These are phyloP conservation scores for Ornithoptera alexandrae DNA, from an alignment of 2,888 invertebrate genomes.

Conservation along the genomic window DNA sequence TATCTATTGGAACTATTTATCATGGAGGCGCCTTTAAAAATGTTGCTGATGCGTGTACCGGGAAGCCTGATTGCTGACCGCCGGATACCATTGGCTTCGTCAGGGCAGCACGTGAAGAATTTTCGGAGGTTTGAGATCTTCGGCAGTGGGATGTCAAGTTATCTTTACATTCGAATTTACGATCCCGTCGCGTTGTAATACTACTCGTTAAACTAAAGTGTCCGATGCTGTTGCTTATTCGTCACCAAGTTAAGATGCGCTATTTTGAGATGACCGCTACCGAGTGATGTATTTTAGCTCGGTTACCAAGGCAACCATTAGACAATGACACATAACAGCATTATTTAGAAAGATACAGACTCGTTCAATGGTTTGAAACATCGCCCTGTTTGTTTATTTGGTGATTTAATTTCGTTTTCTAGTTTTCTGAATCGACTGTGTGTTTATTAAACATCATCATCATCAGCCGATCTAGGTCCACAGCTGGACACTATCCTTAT, in stretches of 20 bases:
- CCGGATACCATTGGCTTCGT: constrained; percentile 4
- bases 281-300: too few relatives aligned
- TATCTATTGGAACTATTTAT: constrained; percentile 37
- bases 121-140: constrained; percentile 14
- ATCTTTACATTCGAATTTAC: constrained; percentile 40
- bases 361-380: too few relatives aligned
- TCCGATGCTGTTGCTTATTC: constrained; percentile 27
- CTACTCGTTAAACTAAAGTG: constrained; percentile 35
- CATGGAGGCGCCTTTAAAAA: constrained; percentile 34
- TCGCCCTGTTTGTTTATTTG: too few relatives aligned
- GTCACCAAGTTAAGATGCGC: constrained; percentile 22
- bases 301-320: too few relatives aligned
- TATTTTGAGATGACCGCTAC: constrained; percentile 15
- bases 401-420: too few relatives aligned
- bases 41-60: constrained; percentile 20
- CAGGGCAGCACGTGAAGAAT: background rate
- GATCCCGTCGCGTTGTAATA: constrained; percentile 40
- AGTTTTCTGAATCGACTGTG: too few relatives aligned
- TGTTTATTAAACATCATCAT: too few relatives aligned
- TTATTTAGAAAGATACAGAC: too few relatives aligned
- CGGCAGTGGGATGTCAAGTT: constrained; percentile 11
- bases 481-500: too few relatives aligned
- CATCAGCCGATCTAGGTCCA: too few relatives aligned
- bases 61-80: background rate
- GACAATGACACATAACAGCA: too few relatives aligned